A percentile compares a stretch with the other conserved stretches of the same genome.
phyloP scores from a whole-genome alignment of 2,888 invertebrate species.

The Liodrosophila aerea region DNA sequence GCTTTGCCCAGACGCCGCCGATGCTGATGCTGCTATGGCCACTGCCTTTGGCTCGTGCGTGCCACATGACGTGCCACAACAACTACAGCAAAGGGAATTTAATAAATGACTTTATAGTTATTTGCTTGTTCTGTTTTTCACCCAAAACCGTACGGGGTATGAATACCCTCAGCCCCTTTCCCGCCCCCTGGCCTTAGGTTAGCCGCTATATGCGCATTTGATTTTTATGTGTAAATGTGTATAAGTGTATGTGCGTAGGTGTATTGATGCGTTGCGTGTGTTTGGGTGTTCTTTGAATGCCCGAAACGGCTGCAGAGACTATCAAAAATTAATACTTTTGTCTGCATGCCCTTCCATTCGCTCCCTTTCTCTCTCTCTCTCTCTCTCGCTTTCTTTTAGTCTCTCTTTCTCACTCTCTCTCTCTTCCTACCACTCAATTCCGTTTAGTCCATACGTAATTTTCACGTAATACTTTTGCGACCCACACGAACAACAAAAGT shows the following conservation, averaged over 20 bases:
- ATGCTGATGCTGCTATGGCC: too few relatives aligned
- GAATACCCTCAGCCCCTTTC: constrained; percentile 50
- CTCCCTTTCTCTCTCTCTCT: neutral
- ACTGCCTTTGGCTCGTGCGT: constrained; percentile 39
- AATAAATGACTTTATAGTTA: constrained; percentile 78
- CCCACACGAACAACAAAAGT: constrained; percentile 66
- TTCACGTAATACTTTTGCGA: constrained; percentile 70
- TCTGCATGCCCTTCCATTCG: constrained; percentile 43
- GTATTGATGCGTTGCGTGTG: constrained; percentile 15
- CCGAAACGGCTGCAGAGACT: constrained; percentile 67
- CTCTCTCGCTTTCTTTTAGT: neutral
- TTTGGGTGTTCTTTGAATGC: constrained; percentile 25
- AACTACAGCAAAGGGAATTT: constrained; percentile 60
- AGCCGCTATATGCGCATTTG: constrained; percentile 43
- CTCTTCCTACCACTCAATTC: neutral
- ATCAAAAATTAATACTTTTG: constrained; percentile 78
- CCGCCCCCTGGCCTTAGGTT: neutral
- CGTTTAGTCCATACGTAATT: constrained; percentile 51
- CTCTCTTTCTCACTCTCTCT: neutral
- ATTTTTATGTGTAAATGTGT: constrained; percentile 43
- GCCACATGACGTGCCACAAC: constrained; percentile 43
- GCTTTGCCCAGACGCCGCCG: constrained; percentile 45
- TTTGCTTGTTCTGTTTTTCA: constrained; percentile 40
- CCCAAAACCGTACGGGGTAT: constrained; percentile 10
- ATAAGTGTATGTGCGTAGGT: constrained; percentile 11